These are phyloP conservation scores for Accipiter cooperii DNA, from an alignment of 2,113 vertebrate species.

Conservation along the genomic window DNA sequence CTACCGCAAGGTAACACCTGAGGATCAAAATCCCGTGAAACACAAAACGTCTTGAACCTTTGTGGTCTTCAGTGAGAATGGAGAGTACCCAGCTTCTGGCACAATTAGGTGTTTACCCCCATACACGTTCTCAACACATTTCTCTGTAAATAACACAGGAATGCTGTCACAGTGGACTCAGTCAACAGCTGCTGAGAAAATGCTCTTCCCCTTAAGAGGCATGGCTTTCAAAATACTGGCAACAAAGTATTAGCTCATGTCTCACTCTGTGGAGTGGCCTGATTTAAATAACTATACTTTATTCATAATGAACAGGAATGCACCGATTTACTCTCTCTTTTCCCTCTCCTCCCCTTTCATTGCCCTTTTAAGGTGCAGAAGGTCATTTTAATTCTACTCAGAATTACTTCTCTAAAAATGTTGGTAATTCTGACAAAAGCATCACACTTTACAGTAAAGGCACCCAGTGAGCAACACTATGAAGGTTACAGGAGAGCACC, in stretches of 20 bases:
- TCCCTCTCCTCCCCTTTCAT: not conserved
- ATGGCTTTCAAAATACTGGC: not conserved
- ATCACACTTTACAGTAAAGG: not conserved
- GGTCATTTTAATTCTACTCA: slow-evolving; percentile 41
- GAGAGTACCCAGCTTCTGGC: not conserved
- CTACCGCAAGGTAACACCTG: not conserved
- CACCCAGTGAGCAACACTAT: not conserved
- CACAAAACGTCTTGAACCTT: not conserved
- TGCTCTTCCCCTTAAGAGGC: not conserved
- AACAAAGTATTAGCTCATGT: not conserved
- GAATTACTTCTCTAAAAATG: slow-evolving; percentile 27
- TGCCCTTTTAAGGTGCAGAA: slow-evolving; percentile 15
- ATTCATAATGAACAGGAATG: not conserved
- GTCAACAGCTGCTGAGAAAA: not conserved
- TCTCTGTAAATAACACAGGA: not conserved
- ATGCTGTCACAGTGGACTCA: not conserved
- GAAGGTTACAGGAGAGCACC: not conserved
- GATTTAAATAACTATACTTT: not conserved
- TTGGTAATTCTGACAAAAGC: slow-evolving; percentile 47
- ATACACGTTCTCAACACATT: not conserved
- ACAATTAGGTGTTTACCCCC: rapidly evolving
- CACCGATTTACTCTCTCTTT: not conserved
- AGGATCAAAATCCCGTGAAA: not conserved
- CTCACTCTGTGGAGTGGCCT: not conserved
- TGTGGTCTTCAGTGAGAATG: not conserved